These are phyloP conservation scores for Pelusios castaneus DNA, from an alignment of 2,113 vertebrate species.

Conservation along the genomic window DNA sequence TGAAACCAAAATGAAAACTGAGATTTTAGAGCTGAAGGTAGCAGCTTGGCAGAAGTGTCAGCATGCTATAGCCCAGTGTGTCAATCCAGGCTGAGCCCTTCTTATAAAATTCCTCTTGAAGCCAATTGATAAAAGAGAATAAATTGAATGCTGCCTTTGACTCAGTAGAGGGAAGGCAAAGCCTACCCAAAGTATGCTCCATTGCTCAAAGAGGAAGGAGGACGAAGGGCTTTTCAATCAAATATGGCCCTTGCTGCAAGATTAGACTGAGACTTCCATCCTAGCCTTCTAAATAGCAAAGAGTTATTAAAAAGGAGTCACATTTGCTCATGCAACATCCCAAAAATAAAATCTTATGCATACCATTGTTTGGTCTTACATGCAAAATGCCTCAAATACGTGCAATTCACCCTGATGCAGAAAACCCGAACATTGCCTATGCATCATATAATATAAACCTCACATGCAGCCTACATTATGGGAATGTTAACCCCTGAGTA, in stretches of 20 bases:
- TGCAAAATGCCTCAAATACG: not conserved
- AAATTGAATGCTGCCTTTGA: not conserved
- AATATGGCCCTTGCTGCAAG: not conserved
- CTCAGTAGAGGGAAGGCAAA: no score
- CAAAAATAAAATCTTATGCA: not conserved
- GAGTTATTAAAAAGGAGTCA: not conserved
- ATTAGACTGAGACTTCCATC: not conserved
- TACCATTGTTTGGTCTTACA: not conserved
- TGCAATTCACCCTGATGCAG: not conserved
- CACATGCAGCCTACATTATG: accelerated
- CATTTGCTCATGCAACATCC: not conserved
- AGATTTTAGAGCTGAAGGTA: no score
- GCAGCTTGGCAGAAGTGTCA: no score
- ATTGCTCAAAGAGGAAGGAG: not conserved
- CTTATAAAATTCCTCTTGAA: not conserved
- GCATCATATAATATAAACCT: not conserved
- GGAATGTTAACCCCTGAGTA: not conserved
- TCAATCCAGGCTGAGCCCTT: not conserved
- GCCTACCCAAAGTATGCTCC: not conserved
- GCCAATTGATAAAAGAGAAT: not conserved
- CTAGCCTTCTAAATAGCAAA: not conserved
- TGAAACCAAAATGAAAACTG: no score
- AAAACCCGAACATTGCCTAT: not conserved
- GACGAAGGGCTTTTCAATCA: no score
- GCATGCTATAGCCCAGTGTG: accelerated